Base-by-base conservation (phyloP, 2,113 vertebrate genomes). In the Tinamus guttatus region DNA sequence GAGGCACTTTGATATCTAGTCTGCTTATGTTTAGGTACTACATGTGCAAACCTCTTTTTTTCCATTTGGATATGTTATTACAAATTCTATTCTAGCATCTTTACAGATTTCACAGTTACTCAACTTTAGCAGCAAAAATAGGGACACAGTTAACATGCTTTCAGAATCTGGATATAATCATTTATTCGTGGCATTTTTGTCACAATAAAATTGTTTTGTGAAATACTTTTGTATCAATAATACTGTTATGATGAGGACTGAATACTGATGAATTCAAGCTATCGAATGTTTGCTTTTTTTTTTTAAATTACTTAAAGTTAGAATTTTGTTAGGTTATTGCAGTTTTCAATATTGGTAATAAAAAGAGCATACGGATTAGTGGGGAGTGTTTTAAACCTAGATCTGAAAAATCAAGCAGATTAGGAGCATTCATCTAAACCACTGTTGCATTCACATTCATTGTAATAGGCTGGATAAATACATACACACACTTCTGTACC, bases 171-270 rank as follows among this genome's bases (percentile, higher is more conserved):
- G 28, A 69, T 86, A 82, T 18, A 81, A 18, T 76, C 11, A 52
- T 95, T 78, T 70, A 7, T 10, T 60, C 32, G 18, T 67, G 41
- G 4, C 4, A 40, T 51, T 62, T 51, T 91, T 95, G 20, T 80
- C 63, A 81, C 8, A 25, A 21, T 75, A 85, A 94, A 94, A 87
- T 92, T 60, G 80, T 81, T 90, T 71, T 43, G 11, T 25, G 89
- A 87, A 78, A 6, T 93, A 13, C 13, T 73, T 73, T 81, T 70
- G 2, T 62, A 32, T 52, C 14, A 74, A 58, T 22, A 41, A 24
- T 28, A 8, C 63, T 91, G 74, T 76, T 91, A 77, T 58, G 40
- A 85, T 92, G 51, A 84, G 14, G 47, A 36, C 76, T 85, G 32
- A 87, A 51, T 32, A 52, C 2, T 62, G 54, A 19, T 38, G 36